Evolutionary conservation across 2,888 invertebrate species (phyloP), one percentile per base, ranked within the genome.

Genomic region (Listrodromus nycthemerus): DNA sequence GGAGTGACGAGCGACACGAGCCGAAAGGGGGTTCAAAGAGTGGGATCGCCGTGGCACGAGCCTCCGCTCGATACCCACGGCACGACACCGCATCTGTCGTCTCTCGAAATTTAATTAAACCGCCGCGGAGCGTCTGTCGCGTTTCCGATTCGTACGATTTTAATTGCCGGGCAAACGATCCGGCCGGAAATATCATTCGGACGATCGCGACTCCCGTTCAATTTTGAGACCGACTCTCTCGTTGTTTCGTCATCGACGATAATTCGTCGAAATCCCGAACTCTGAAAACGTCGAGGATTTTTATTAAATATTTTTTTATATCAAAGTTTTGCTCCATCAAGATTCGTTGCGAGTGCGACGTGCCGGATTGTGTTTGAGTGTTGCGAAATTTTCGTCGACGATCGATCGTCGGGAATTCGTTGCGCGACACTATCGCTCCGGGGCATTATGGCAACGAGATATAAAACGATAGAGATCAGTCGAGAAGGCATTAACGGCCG

Each of bases 371-470:
- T 16, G 45, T 33, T 24, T 50, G 7, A 0, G 19, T 69, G 65
- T 21, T 55, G 74, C 48, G 19, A 75, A 83, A 70, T 48, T 55
- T 63, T 69, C 70, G 55, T 33, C 61, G 69, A 30, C 79, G 71
- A 83, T 83, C 83, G 83, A 83, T 83, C 65, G 75, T 79, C 70
- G 10, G 65, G 50, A 74, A 63, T 82, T 82, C 70, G 61, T 75
- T 70, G 45, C n/a, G 79, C 78, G 74, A 82, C 82, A 70, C 79
- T 83, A 79, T 83, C 75, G 83, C 83, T 66, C 52, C 75, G 55
- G 79, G 79, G 83, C 70, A 75, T 83, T 83, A 70, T 83, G 75
- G 69, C 79, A 75, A 79, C 79, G 74, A 83, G 83, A 83, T 79
- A 79, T 75, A 75, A 75, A 52, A 58, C 67, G 74, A 83, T 70